Percentiles rank a stretch among this genome's conserved stretches.
phyloP scores from a whole-genome alignment of 2,113 vertebrate genomes.

The Apaloderma vittatum region DNA sequence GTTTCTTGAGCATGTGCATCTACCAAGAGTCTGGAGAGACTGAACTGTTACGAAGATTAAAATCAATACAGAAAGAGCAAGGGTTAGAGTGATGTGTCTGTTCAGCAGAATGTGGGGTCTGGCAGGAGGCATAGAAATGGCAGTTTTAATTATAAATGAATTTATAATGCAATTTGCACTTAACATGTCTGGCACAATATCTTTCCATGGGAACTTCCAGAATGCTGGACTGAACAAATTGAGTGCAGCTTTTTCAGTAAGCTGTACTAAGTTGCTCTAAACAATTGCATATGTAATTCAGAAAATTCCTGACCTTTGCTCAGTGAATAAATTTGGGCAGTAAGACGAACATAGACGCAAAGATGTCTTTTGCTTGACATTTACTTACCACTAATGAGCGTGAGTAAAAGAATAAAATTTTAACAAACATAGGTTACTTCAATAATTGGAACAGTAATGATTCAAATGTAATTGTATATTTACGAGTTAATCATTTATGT shows the following conservation, averaged over 20 bases:
- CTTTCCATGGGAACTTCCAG: conserved; percentile 4
- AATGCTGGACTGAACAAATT: conserved; percentile 15
- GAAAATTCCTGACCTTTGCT: conserved; percentile 38
- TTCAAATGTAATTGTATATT: conserved; percentile 17
- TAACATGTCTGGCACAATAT: neutral
- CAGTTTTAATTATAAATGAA: conserved; percentile 55
- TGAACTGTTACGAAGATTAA: neutral
- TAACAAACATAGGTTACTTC: neutral
- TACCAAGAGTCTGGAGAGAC: neutral
- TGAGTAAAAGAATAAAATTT: conserved; percentile 9
- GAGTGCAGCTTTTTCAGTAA: conserved; percentile 27
- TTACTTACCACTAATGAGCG: neutral
- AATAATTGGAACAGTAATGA: neutral
- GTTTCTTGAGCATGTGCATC: neutral
- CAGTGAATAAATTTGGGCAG: conserved; percentile 37
- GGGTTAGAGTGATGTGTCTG: neutral
- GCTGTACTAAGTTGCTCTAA: neutral
- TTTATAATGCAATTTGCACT: conserved; percentile 51
- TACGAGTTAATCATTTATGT: neutral
- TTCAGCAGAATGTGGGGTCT: conserved; percentile 22
- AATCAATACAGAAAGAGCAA: neutral
- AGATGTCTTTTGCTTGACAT: conserved; percentile 43
- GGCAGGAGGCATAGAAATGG: conserved; percentile 41
- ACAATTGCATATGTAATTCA: conserved; percentile 40
- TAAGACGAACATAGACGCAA: neutral